phyloP scores from a whole-genome alignment of 2,797 vertebrate species.

The Rhinoraja longicauda region DNA sequence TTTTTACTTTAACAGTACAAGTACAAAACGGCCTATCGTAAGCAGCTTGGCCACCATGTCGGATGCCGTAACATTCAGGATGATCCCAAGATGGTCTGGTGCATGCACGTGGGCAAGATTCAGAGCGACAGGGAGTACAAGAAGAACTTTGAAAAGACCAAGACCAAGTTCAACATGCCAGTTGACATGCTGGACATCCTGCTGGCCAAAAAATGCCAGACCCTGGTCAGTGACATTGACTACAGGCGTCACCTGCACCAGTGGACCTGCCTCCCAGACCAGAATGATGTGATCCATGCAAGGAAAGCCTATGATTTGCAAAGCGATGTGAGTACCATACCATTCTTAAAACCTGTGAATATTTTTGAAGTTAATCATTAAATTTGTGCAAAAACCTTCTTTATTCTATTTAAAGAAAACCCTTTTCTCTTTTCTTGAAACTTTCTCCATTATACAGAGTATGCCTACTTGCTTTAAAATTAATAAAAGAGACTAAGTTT shows the following conservation, averaged over 20 bases:
- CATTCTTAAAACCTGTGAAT: background rate
- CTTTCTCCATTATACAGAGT: background rate
- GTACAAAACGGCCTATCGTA: constrained; percentile 36
- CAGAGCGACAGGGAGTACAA: constrained; percentile 41
- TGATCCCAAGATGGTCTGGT: constrained; percentile 40
- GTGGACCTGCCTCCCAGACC: constrained; percentile 40
- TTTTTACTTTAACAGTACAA: constrained; percentile 35
- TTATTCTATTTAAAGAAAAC: background rate
- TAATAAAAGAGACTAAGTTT: background rate
- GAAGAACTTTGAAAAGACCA: constrained; percentile 39
- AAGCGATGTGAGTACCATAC: constrained; percentile 34
- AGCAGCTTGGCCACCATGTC: constrained; percentile 33
- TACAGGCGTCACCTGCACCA: constrained; percentile 32
- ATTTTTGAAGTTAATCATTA: background rate
- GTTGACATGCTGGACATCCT: constrained; percentile 38
- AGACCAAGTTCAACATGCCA: constrained; percentile 39
- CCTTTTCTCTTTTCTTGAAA: background rate
- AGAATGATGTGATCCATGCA: constrained; percentile 39
- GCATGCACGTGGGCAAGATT: constrained; percentile 40
- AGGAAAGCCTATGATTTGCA: constrained; percentile 39
- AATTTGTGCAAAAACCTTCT: background rate
- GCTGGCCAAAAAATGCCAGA: constrained; percentile 39
- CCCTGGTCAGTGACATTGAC: constrained; percentile 38
- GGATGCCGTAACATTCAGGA: constrained; percentile 36
- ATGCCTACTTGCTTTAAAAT: background rate